Evolutionary conservation across 2,113 vertebrate genomes (phyloP).

Genomic region (Saiga tatarica): DNA sequence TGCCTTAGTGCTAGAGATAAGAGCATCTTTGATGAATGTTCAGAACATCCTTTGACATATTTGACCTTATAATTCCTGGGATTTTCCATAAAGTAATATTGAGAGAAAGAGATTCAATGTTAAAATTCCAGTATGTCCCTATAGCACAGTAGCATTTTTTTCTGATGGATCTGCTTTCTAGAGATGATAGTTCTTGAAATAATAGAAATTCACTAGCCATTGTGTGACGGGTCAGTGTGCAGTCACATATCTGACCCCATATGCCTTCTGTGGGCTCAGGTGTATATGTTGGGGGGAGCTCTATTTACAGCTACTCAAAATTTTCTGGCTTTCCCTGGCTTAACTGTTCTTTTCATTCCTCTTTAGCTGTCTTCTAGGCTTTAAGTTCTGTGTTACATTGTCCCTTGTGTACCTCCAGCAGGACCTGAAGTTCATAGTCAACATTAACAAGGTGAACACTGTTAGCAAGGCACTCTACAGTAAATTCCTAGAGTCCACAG

Average conservation of each 20-base stretch:
- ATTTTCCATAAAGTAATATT: conserved; percentile 18
- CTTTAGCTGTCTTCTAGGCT: conserved; percentile 28
- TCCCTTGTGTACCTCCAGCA: background rate
- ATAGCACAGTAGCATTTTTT: background rate
- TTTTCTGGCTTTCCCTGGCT: background rate
- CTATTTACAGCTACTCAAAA: background rate
- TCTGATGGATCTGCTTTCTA: background rate
- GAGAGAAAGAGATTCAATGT: background rate
- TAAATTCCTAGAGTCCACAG: background rate
- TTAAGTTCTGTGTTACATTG: conserved; percentile 32
- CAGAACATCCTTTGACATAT: background rate
- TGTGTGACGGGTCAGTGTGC: background rate
- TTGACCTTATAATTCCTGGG: conserved; percentile 24
- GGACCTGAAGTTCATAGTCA: conserved; percentile 38
- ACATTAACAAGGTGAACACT: conserved; percentile 5
- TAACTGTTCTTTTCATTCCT: conserved; percentile 37
- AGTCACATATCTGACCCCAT: background rate
- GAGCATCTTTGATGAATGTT: background rate
- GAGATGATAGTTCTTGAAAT: conserved; percentile 6
- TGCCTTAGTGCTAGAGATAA: background rate
- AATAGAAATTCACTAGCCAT: background rate
- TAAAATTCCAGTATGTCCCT: background rate
- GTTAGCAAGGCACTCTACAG: background rate
- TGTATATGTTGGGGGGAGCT: background rate
- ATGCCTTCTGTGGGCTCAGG: background rate